A percentile compares a stretch with the other conserved stretches of the same genome.
Conservation (phyloP, 2,888 invertebrate genomes). For the Drosophila yooni region DNA sequence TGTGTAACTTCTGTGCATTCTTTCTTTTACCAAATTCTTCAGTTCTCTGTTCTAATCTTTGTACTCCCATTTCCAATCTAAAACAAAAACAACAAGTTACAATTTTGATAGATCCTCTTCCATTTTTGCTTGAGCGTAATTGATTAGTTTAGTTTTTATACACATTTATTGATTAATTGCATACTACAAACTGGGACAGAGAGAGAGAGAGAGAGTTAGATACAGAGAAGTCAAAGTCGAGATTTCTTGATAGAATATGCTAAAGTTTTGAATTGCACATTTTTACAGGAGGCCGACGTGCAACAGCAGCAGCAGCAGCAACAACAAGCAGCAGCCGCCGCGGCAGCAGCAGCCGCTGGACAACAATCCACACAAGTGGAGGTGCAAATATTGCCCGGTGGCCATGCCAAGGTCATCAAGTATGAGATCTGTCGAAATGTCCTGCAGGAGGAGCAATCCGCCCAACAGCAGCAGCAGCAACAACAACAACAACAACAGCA, state of each 20-base stretch:
- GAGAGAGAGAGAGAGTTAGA: constrained; percentile 1
- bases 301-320: constrained; percentile 80
- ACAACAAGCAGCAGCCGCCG: constrained; percentile 79
- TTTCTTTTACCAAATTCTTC: constrained; percentile 8
- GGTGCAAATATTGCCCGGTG: constrained; percentile 72
- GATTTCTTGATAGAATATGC: constrained; percentile 14
- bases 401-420: constrained; percentile 78
- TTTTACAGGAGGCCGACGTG: constrained; percentile 72
- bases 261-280: constrained; percentile 45
- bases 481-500: constrained; percentile 73
- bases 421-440: constrained; percentile 75
- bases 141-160: constrained; percentile 58
- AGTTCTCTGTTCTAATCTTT: constrained; percentile 25
- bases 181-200: constrained; percentile 30
- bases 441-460: constrained; percentile 76
- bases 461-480: constrained; percentile 71
- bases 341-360: constrained; percentile 75
- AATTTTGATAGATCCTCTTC: constrained; percentile 9
- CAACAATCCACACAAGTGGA: constrained; percentile 82
- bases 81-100: constrained; percentile 7
- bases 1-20: constrained; percentile 28
- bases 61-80: constrained; percentile 8
- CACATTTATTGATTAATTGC: constrained; percentile 23
- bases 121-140: constrained; percentile 53
- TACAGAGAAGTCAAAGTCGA: background rate